Percentiles rank a stretch among this genome's conserved stretches.
These are phyloP conservation scores for Triplophysa dalaica DNA, from an alignment of 2,113 vertebrate genomes.

Conservation along the genomic window DNA sequence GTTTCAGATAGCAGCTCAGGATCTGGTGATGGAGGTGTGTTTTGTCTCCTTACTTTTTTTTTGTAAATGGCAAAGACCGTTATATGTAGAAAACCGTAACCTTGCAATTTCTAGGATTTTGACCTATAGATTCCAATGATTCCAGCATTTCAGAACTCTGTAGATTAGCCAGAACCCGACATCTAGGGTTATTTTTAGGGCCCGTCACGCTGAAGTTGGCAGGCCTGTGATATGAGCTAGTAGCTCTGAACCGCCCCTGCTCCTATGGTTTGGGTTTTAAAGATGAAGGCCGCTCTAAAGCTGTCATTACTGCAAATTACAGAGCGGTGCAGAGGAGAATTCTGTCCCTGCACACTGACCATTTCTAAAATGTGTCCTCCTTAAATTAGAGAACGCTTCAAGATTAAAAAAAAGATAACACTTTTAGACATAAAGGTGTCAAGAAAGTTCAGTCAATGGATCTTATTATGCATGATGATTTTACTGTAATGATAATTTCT, in stretches of 20 bases:
- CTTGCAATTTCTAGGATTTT: conserved; percentile 11
- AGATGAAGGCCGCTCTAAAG: conserved; percentile 31
- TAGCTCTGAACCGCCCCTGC: conserved; percentile 27
- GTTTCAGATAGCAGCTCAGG: conserved; percentile 86
- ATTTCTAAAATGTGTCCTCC: neutral
- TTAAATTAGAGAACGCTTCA: neutral
- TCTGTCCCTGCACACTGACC: neutral
- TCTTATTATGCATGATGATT: no score
- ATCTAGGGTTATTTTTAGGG: conserved; percentile 25
- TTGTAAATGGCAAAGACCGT: neutral
- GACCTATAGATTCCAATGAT: conserved; percentile 4
- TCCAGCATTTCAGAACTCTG: neutral
- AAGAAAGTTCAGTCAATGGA: no score
- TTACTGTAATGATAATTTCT: no score
- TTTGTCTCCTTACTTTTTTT: neutral
- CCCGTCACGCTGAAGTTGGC: neutral
- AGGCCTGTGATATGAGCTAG: conserved; percentile 3
- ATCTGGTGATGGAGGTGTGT: conserved; percentile 87
- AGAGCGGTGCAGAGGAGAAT: neutral
- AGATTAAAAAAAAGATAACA: no score
- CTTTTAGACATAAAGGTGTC: no score
- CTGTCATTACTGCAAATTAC: conserved; percentile 45
- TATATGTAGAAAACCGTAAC: neutral
- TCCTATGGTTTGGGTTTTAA: neutral
- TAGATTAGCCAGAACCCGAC: conserved; percentile 8